phyloP scores from a whole-genome alignment of 2,797 vertebrate genomes.

The Enteromius argenteus region DNA sequence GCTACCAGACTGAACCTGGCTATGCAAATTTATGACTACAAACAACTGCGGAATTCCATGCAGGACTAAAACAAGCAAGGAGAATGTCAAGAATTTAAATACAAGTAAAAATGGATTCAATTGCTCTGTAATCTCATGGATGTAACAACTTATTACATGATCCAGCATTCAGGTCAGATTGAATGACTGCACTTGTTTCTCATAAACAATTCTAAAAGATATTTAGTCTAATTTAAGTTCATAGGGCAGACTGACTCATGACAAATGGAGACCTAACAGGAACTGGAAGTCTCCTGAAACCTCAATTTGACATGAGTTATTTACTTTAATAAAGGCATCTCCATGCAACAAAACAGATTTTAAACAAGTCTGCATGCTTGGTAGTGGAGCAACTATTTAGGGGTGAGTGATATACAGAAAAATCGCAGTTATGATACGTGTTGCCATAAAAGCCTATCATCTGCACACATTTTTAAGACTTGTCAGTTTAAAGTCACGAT shows the following conservation, averaged over 20 bases:
- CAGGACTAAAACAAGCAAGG: background rate
- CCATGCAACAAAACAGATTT: background rate
- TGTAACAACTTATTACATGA: background rate
- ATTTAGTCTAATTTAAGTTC: background rate
- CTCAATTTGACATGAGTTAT: background rate
- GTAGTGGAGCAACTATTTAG: background rate
- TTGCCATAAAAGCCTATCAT: background rate
- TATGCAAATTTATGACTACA: slow-evolving; percentile 8
- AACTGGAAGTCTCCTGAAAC: background rate
- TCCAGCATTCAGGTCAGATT: background rate
- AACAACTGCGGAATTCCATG: background rate
- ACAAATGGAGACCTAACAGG: background rate
- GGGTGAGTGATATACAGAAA: background rate
- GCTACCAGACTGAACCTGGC: background rate
- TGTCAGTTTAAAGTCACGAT: background rate
- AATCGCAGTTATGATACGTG: background rate
- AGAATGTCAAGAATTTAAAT: background rate
- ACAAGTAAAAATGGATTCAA: background rate
- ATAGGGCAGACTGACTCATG: background rate
- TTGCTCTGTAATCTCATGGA: background rate
- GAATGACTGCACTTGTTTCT: background rate
- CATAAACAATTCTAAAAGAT: background rate
- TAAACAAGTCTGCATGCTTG: background rate
- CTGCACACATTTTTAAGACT: background rate
- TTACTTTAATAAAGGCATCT: background rate